These are phyloP conservation scores for Cataglyphis albicans DNA, from an alignment of 2,888 invertebrate genomes.

Conservation along the genomic window DNA sequence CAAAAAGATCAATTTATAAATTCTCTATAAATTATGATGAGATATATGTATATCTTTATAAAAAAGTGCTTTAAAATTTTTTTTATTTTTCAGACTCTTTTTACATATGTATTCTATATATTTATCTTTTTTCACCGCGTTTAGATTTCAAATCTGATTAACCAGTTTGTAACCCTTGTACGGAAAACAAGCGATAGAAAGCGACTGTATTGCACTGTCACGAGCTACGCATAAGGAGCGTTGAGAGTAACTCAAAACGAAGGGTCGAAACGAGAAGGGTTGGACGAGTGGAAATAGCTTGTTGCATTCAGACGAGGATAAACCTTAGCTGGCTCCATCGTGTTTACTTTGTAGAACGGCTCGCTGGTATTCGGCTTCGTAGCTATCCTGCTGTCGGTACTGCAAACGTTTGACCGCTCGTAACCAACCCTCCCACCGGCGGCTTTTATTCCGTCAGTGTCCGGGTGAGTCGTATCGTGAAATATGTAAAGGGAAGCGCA, in stretches of 20 bases:
- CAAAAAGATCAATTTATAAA: neutral
- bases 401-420: constrained; percentile 71
- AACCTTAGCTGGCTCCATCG: constrained; percentile 77
- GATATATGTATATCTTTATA: neutral
- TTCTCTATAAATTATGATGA: neutral
- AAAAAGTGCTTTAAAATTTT: too few species aligned
- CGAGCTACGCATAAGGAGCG: constrained; percentile 46
- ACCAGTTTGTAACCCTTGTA: neutral
- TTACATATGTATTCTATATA: neutral
- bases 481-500: constrained; percentile 69
- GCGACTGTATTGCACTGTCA: constrained; percentile 45
- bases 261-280: constrained; percentile 59
- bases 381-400: constrained; percentile 57
- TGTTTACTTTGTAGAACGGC: constrained; percentile 81
- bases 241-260: constrained; percentile 49
- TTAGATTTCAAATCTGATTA: constrained; percentile 14
- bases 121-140: neutral
- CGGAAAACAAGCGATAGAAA: constrained; percentile 16
- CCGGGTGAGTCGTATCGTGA: constrained; percentile 67
- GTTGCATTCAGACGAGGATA: constrained; percentile 81
- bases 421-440: constrained; percentile 55
- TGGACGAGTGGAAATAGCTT: constrained; percentile 78
- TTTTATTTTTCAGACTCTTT: neutral
- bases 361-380: constrained; percentile 72
- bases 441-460: constrained; percentile 67